Evolutionary conservation across 2,888 invertebrate genomes (phyloP), one percentile per base, ranked within the genome.

Genomic region (Euzetes globulus): DNA sequence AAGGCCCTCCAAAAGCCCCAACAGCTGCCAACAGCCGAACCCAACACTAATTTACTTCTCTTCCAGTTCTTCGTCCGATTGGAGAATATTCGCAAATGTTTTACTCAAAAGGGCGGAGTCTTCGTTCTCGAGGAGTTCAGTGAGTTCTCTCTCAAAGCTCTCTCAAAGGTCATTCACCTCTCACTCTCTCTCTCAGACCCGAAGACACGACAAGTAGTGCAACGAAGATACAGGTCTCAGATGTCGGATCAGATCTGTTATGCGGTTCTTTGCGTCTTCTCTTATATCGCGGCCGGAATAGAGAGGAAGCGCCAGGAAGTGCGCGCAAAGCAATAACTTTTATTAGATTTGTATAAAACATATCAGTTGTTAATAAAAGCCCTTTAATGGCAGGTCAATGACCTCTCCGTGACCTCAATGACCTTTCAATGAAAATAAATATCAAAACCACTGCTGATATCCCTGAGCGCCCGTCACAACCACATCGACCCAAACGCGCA

Each of bases 211-310:
- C 93, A 97, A 86, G 90, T 98, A 80, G 91, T 94, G 82, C 95
- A 96, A 85, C 88, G 98, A 82, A 94, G 91, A 86, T 99, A 96
- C 86, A 94, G 94, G 86, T 98, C 98, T 73, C 90, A 92, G 80
- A 95, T 98, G 98, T 96, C 98, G 83, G 95, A 97, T 85, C 96
- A 98, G 85, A 99, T 99, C 82, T 98, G 97, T 85, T 99, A 99
- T 85, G 94, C 99, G 80, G 97, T 99, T 77, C 87, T 99, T 80
- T 99, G 99, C 86, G 95, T 99, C 79, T 99, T 99, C 86, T 98
- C 98, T 72, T 98, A 98, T 86, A 89, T 97, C 82, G 97, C 97
- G 77, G 97, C 97, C 75, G 94, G 93, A 27, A 41, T 75, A 37
- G 72, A 72, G 50, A 45, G 55, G n/a, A 76, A 76, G 50, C 55